Conservation (phyloP, 2,888 invertebrate species). For the Drosophila imparisetae region DNA sequence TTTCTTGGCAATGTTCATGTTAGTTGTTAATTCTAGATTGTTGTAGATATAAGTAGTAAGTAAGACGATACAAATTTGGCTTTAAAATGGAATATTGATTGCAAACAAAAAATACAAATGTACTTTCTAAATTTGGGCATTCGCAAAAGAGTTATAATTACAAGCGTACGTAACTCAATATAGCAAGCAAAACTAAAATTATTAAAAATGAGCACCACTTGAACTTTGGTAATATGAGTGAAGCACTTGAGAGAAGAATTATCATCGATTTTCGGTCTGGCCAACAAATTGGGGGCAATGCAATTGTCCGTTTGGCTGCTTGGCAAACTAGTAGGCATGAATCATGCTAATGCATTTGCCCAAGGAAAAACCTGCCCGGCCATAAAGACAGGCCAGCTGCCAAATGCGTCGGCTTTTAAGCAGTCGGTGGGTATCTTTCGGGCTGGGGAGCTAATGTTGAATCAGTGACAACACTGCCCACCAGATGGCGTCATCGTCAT, state of each 20-base stretch:
- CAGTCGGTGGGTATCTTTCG: conserved; percentile 16
- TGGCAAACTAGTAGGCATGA: conserved; percentile 49
- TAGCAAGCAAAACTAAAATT: conserved; percentile 14
- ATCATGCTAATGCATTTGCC: conserved; percentile 72
- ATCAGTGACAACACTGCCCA: conserved; percentile 63
- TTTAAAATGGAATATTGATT: neutral
- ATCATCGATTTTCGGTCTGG: conserved; percentile 62
- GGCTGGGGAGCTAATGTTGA: conserved; percentile 33
- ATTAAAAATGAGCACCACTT: conserved; percentile 49
- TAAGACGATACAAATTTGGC: neutral
- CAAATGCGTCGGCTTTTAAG: conserved; percentile 58
- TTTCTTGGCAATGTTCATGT: neutral
- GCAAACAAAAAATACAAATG: neutral
- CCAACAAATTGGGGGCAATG: conserved; percentile 43
- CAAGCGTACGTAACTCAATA: neutral
- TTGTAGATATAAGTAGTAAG: neutral
- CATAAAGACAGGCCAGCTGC: conserved; percentile 48
- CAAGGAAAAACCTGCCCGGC: conserved; percentile 66
- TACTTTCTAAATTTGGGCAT: conserved; percentile 11
- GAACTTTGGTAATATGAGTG: conserved; percentile 57
- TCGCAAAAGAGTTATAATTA: conserved; percentile 1
- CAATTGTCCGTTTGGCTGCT: conserved; percentile 23
- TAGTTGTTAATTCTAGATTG: neutral
- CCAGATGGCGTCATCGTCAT: conserved; percentile 70
- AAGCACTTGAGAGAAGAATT: conserved; percentile 47